Base-by-base conservation (phyloP, 2,113 vertebrate species). In the Vanacampus margaritifer region DNA sequence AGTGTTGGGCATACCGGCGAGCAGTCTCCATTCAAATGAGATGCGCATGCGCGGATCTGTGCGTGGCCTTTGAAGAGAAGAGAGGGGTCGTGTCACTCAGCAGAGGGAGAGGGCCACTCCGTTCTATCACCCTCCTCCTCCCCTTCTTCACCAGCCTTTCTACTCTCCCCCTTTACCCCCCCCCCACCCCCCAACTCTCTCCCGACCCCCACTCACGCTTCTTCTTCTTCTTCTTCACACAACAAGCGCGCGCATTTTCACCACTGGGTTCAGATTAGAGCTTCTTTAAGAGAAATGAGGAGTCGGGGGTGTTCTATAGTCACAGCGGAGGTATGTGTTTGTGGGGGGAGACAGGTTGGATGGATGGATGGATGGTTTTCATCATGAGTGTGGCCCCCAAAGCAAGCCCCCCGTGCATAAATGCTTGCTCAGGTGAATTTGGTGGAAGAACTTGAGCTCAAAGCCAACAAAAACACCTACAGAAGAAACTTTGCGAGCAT, bases 51-150 rank as follows among this genome's bases (percentile, higher is more conserved):
- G 73, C 76, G 90, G 88, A 91, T 91, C 89, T 89, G 86, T 83
- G 83, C 79, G 65, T 87, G 84, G 88, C 87, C 90, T 94, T 92
- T 93, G 89, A 90, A 89, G 88, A 90, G 89, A 89, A 84, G 88
- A 89, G 85, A 88, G 87, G 71, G 90, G 84, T 89, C 90, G 89
- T 93, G 93, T 93, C 92, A 91, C 86, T 94, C 92, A 92, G 86
- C 89, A 81, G 83, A 85, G 79, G 82, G 88, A 91, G 86, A 89
- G 87, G 86, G 88, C 85, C 72, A 62, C 87, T 90, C 83, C 84
- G 89, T 81, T 79, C 73, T 68, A 86, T 74, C 77, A 81, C 75
- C 64, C 63, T 7, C 63, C 58, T 21, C 64, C 69, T 70, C 61
- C 72, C 68, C 67, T 75, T 83, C 76, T 63, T 68, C 65, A 74